Evolutionary conservation across 2,113 vertebrate species (phyloP).

Genomic region (Balaeniceps rex): DNA sequence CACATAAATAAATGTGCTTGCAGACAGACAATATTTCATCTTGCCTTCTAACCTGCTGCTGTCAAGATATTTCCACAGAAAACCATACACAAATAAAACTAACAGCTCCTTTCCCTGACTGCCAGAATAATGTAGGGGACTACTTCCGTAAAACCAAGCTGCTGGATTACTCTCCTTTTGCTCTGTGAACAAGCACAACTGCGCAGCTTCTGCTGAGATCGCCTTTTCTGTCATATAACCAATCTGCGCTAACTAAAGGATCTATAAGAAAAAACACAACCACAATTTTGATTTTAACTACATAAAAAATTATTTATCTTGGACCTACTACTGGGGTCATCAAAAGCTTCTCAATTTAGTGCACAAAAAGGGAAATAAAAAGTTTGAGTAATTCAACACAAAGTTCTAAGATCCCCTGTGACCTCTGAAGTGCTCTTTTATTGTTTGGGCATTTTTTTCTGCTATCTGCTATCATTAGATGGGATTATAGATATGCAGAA

Average conservation of each 20-base stretch:
- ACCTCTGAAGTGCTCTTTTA: background rate
- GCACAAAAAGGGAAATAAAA: background rate
- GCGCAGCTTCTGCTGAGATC: background rate
- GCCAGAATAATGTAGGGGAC: background rate
- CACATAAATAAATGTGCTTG: conserved; percentile 43
- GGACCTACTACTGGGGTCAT: background rate
- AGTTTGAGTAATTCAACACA: background rate
- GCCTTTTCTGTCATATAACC: background rate
- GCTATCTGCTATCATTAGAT: background rate
- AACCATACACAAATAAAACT: conserved; percentile 22
- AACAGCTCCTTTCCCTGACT: conserved; percentile 11
- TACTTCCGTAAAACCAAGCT: background rate
- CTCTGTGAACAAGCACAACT: background rate
- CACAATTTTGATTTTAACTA: background rate
- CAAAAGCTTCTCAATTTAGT: background rate
- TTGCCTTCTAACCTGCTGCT: conserved; percentile 37
- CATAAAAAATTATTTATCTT: background rate
- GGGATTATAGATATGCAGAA: background rate
- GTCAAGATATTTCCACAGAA: conserved; percentile 42
- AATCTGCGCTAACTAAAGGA: background rate
- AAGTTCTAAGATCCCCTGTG: background rate
- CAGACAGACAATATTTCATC: conserved; percentile 47
- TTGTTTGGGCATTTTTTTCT: background rate
- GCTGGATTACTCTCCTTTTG: background rate
- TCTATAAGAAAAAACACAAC: background rate